Percentiles rank a stretch among this genome's conserved stretches.
Conservation (phyloP, 2,888 invertebrate species). For the Nesidiocoris tenuis region DNA sequence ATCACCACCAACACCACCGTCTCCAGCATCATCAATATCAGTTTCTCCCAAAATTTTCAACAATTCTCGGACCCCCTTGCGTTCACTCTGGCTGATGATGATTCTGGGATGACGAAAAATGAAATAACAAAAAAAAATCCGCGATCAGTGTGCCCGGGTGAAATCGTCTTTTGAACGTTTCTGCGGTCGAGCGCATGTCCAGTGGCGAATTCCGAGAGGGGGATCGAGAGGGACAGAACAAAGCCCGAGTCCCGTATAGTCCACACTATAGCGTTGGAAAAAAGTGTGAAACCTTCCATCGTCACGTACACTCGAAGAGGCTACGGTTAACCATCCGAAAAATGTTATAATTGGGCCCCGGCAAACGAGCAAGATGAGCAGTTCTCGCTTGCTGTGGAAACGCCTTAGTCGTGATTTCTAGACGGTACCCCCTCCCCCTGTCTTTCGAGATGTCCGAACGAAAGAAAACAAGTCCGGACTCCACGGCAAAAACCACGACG, state of each 20-base stretch:
- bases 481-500: neutral
- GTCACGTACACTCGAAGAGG: conserved; percentile 32
- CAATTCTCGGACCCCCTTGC: too few species aligned
- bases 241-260: neutral
- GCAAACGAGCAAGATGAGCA: conserved; percentile 15
- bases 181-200: neutral
- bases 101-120: conserved; percentile 9
- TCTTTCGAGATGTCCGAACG: conserved; percentile 7
- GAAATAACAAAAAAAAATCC: neutral
- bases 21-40: too few species aligned
- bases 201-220: neutral
- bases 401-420: conserved; percentile 27
- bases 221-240: neutral
- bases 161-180: neutral
- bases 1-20: too few species aligned
- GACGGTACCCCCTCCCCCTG: neutral
- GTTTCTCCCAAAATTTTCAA: too few species aligned
- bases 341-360: conserved; percentile 40
- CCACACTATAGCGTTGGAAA: neutral
- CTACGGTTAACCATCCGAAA: conserved; percentile 41
- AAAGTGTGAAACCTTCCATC: conserved; percentile 42
- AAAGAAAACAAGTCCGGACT: neutral
- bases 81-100: neutral
- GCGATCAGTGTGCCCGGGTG: neutral
- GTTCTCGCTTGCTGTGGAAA: conserved; percentile 13